Percentiles rank a stretch among this genome's conserved stretches.
phyloP scores from a whole-genome alignment of 1,140 invertebrate species.

The Oncopodura yosiiana region DNA sequence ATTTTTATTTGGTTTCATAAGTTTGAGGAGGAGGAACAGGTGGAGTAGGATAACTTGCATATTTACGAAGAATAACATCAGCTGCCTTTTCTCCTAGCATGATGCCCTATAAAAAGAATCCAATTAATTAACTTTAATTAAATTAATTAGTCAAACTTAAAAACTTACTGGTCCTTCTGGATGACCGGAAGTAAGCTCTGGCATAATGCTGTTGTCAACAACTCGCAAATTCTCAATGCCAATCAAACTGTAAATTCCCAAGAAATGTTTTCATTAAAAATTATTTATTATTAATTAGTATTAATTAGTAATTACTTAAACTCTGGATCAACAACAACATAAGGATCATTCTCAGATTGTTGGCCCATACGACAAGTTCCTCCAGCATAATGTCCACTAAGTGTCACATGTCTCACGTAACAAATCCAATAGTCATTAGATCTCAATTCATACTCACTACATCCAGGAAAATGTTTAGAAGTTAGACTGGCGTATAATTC shows the following conservation, averaged over 20 bases:
- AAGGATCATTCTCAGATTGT: slow-evolving; percentile 53
- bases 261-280: too few relatives aligned
- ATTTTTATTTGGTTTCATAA: too few relatives aligned
- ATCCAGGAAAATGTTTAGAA: slow-evolving; percentile 61
- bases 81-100: slow-evolving; percentile 18
- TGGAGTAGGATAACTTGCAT: too few relatives aligned
- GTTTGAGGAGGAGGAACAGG: too few relatives aligned
- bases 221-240: slow-evolving; percentile 14
- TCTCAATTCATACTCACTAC: slow-evolving; percentile 57
- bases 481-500: slow-evolving; percentile 9
- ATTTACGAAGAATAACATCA: slow-evolving; percentile 11
- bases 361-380: slow-evolving; percentile 69
- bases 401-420: slow-evolving; percentile 70
- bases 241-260: too few relatives aligned
- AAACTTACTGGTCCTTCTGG: slow-evolving; percentile 9
- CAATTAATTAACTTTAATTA: too few relatives aligned
- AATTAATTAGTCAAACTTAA: too few relatives aligned
- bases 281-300: too few relatives aligned
- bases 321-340: slow-evolving; percentile 72
- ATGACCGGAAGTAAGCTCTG: not conserved
- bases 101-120: too few relatives aligned
- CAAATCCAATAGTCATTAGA: slow-evolving; percentile 75
- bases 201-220: slow-evolving; percentile 12
- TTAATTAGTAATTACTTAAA: too few relatives aligned
- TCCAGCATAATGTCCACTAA: slow-evolving; percentile 61